Conservation (phyloP, 2,113 vertebrate genomes). For the Nematolebias whitei region DNA sequence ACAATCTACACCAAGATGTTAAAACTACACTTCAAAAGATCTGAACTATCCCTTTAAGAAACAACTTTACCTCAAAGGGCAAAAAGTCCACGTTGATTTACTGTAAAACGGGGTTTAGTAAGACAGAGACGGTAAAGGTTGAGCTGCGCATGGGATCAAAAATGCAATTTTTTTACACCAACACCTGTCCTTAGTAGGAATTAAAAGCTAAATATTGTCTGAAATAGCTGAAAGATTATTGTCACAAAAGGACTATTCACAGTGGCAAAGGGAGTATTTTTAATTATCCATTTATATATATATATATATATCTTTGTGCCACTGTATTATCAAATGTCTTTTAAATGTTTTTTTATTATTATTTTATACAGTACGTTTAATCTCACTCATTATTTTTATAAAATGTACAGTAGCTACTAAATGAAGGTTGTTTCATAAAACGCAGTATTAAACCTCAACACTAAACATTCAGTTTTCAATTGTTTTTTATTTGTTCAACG, state of each 20-base stretch:
- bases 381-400: slow-evolving; percentile 56
- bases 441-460: slow-evolving; percentile 37
- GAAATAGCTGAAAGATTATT: slow-evolving; percentile 35
- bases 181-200: slow-evolving; percentile 59
- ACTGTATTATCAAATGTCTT: slow-evolving; percentile 72
- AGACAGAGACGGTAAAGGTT: not conserved
- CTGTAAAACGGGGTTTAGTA: not conserved
- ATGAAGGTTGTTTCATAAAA: slow-evolving; percentile 62
- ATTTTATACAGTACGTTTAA: slow-evolving; percentile 75
- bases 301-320: slow-evolving; percentile 67
- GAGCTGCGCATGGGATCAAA: not conserved
- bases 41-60: no score
- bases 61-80: no score
- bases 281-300: slow-evolving; percentile 5
- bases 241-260: slow-evolving; percentile 45
- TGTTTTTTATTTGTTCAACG: not conserved
- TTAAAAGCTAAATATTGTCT: slow-evolving; percentile 49
- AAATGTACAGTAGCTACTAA: slow-evolving; percentile 59
- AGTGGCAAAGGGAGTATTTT: slow-evolving; percentile 31
- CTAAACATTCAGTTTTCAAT: slow-evolving; percentile 10
- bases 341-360: slow-evolving; percentile 48
- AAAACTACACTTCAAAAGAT: no score
- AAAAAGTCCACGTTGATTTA: no score
- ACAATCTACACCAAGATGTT: no score
- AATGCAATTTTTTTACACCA: slow-evolving; percentile 47